A percentile compares a stretch with the other conserved stretches of the same genome.
Conservation (phyloP, 2,797 vertebrate genomes). For the Enteromius mattozi region DNA sequence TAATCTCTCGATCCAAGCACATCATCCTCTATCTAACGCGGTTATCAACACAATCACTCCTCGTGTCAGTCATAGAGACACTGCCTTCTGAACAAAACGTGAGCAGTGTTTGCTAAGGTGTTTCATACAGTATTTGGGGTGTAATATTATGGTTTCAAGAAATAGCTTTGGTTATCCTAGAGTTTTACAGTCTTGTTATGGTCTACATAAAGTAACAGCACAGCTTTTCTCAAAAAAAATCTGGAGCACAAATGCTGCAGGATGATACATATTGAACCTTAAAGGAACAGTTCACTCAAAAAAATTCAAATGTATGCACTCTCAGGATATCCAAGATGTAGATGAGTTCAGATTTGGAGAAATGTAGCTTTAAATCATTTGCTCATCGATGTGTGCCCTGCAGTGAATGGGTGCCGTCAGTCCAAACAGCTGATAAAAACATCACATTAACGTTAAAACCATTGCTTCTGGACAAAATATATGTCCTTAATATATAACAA, state of each 20-base stretch:
- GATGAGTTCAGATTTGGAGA: neutral
- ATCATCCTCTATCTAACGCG: conserved; percentile 54
- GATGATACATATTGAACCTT: neutral
- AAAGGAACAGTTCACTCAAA: neutral
- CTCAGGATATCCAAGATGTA: neutral
- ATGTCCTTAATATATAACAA: neutral
- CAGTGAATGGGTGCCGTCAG: neutral
- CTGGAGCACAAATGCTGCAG: neutral
- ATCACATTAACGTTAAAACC: neutral
- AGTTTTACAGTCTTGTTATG: neutral
- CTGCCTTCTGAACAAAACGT: neutral
- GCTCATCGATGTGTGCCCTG: neutral
- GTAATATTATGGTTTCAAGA: neutral
- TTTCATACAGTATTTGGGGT: neutral
- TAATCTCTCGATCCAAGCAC: conserved; percentile 69
- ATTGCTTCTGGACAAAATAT: neutral
- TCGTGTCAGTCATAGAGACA: neutral
- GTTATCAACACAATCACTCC: conserved; percentile 11
- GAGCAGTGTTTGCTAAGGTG: neutral
- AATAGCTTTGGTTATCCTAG: neutral
- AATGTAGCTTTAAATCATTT: neutral
- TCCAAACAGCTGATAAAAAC: neutral
- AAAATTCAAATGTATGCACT: neutral
- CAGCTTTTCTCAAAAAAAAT: neutral
- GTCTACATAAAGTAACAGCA: neutral